Base-by-base conservation (phyloP, 92 coral and sea anemone genomes). In the Epizoanthus rinbou region DNA sequence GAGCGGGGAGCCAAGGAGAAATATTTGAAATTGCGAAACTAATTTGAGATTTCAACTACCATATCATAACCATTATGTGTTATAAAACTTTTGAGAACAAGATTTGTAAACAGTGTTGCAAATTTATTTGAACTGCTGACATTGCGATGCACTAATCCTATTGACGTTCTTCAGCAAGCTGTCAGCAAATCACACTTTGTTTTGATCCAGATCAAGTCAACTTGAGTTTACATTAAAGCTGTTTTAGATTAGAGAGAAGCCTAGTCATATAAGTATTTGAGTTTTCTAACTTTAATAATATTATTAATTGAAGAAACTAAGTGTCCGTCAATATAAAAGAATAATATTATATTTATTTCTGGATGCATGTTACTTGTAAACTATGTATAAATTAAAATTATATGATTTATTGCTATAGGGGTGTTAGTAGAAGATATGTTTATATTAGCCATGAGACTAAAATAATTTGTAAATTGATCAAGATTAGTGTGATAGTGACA, bases 71-170 rank as follows among this genome's bases (percentile, higher is more conserved):
- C 73, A 28, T 67, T 33, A 13, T 53, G 43, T 8, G 24, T 56
- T 21, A 39, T 16, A 74, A 24, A 56, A 56, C 62, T 16, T 53
- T 17, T 56, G 3, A 50, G 9, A 19, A 15, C 39, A 8, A 10
- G 19, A 16, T 35, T 37, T 78, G 70, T 60, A 60, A 78, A 78
- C 82, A 78, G 33, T 41, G 39, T 65, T 62, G 53, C 52, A 60
- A 60, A 59, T 53, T 24, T 41, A 8, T 78, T 22, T 28, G 16
- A 21, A 5, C 54, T 78, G 68, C 58, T 22, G 82, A 59, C 69
- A 76, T 17, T 23, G 53, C 18, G 53, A 75, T 21, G 81, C 68
- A 33, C 31, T 75, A 57, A 78, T 62, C 82, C 41, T 22, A 41
- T 62, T 47, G 54, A 50, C 15, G 14, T 50, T 50, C 54, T 13